A percentile compares a stretch with the other conserved stretches of the same genome.
Evolutionary conservation across 2,797 vertebrate species (phyloP).

Genomic region (Aselliscus stoliczkanus): DNA sequence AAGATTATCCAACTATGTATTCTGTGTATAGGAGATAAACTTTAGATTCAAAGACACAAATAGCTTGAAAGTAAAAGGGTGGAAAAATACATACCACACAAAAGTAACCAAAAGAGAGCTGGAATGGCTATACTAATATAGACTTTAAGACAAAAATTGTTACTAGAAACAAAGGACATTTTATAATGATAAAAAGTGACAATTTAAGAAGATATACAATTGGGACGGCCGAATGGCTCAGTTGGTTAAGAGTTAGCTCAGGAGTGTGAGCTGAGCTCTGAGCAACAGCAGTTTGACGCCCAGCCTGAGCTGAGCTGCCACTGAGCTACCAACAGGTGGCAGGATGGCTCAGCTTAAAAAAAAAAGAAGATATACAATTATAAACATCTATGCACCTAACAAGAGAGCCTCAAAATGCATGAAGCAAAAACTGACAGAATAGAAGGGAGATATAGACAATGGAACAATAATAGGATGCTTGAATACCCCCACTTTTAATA

Average conservation of each 20-base stretch:
- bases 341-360: too few relatives aligned
- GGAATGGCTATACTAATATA: too few relatives aligned
- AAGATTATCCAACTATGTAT: neutral
- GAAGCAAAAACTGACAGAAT: neutral
- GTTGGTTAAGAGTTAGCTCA: too few relatives aligned
- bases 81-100: too few relatives aligned
- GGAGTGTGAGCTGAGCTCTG: too few relatives aligned
- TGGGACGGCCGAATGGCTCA: too few relatives aligned
- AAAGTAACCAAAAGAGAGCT: too few relatives aligned
- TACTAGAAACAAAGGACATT: neutral
- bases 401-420: neutral
- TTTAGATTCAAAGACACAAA: neutral
- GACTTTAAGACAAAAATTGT: too few relatives aligned
- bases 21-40: neutral
- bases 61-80: too few relatives aligned
- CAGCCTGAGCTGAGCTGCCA: too few relatives aligned
- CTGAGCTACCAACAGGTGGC: too few relatives aligned
- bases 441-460: neutral
- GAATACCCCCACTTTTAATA: neutral
- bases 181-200: neutral
- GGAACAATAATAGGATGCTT: neutral
- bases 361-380: neutral
- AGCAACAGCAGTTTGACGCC: too few relatives aligned
- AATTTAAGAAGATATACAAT: neutral
- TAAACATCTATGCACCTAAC: neutral